phyloP scores from a whole-genome alignment of 2,113 vertebrate genomes.

The Oxyura jamaicensis region DNA sequence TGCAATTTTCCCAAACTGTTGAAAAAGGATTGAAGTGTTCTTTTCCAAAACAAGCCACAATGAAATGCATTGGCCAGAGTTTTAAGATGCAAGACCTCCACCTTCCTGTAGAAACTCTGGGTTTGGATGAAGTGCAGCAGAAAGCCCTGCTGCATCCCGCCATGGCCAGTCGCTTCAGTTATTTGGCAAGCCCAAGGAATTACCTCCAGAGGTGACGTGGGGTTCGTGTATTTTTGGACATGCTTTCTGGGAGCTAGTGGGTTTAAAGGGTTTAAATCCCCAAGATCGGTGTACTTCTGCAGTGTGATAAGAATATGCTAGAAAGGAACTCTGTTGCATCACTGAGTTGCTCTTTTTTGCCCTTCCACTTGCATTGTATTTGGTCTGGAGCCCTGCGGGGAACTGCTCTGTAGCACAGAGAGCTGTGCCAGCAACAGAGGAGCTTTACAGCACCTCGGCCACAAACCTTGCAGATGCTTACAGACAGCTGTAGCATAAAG shows the following conservation, averaged over 20 bases:
- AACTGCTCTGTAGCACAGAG: not conserved
- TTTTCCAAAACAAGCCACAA: not conserved
- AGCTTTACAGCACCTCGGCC: not conserved
- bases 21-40: not conserved
- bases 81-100: too few species aligned
- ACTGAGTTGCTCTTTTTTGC: rapidly evolving
- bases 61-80: too few species aligned
- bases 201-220: not conserved
- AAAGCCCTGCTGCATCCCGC: not conserved
- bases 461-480: not conserved
- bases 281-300: not conserved
- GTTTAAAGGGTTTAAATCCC: not conserved
- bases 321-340: not conserved
- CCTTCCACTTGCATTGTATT: not conserved
- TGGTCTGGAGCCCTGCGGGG: not conserved
- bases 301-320: not conserved
- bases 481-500: not conserved
- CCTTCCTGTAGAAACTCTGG: too few species aligned
- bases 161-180: not conserved
- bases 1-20: not conserved
- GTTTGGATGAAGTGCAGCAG: not conserved
- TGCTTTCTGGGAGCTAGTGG: too few species aligned
- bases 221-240: too few species aligned
- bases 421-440: not conserved
- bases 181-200: not conserved